Conservation (phyloP, 92 coral and sea anemone genomes). For the Porites rus region DNA sequence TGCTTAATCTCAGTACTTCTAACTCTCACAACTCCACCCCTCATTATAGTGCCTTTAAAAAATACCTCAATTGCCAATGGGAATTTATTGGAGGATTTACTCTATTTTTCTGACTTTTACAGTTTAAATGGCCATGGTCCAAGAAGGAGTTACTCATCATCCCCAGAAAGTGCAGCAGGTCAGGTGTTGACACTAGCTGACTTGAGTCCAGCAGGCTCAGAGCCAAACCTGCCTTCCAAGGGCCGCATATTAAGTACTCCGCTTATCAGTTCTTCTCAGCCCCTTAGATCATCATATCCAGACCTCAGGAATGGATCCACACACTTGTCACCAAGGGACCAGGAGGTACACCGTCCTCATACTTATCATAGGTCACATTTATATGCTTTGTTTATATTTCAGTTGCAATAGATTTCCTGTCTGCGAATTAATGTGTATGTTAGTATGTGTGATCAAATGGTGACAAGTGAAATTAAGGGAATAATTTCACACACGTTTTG, state of each 20-base stretch:
- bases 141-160: slow-evolving; percentile 73
- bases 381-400: neutral
- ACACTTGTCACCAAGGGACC: slow-evolving; percentile 84
- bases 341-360: slow-evolving; percentile 55
- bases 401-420: too few relatives aligned
- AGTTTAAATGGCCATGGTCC: slow-evolving; percentile 77
- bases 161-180: slow-evolving; percentile 84
- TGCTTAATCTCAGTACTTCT: too few relatives aligned
- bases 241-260: slow-evolving; percentile 60
- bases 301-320: slow-evolving; percentile 83
- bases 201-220: slow-evolving; percentile 93
- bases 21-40: too few relatives aligned
- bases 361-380: neutral
- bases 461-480: too few relatives aligned
- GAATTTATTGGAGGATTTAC: neutral
- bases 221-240: slow-evolving; percentile 64
- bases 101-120: neutral
- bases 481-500: too few relatives aligned
- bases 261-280: slow-evolving; percentile 55
- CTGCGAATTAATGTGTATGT: too few relatives aligned
- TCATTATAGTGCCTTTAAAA: too few relatives aligned
- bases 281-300: slow-evolving; percentile 79
- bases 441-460: too few relatives aligned
- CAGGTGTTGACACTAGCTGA: slow-evolving; percentile 96
- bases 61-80: neutral